Base-by-base conservation (phyloP, 2,888 invertebrate genomes). In the Formica aserva region DNA sequence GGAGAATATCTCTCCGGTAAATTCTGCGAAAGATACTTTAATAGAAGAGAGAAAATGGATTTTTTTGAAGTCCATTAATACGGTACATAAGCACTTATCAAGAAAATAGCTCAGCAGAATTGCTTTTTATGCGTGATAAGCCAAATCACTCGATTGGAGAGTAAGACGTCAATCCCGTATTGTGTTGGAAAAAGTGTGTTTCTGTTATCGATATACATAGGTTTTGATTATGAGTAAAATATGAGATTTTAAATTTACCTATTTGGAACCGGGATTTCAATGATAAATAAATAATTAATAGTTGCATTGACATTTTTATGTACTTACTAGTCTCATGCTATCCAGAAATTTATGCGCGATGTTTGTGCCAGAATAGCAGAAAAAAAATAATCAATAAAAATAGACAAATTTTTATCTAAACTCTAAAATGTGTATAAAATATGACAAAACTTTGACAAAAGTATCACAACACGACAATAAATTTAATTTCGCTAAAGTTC, bases 11-110 rank as follows among this genome's bases (percentile, higher is more conserved):
- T 66, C 81, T 38, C 57, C 72, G 66, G 75, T 80, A 77, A 75
- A 67, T 45, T 82, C 72, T 76, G 84, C 63, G 82, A 87, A 86
- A 67, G 26, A 81, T 41, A 69, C 57, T 81, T 81, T 83, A 84
- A 69, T 83, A 85, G 78, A 69, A 55, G 38, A 41, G 38, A 76
- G 67, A 22, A 80, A 85, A 87, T 77, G 77, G 85, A 83, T 75
- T 60, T 80, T 81, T 78, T 71, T 83, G 29, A 72, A 85, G 72
- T 63, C 72, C 85, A 78, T 77, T 82, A 80, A 82, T 86, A 78
- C 48, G 82, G 48, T 67, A 78, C 75, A 66, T 72, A 82, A 85
- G 85, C 85, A 86, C 75, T 87, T 85, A 82, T 80, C 71, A 80
- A 74, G 81, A 83, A 80, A 85, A 67, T 78, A 84, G 78, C 67